These are phyloP conservation scores for Knipowitschia caucasica DNA, from an alignment of 2,797 vertebrate genomes.

Conservation along the genomic window DNA sequence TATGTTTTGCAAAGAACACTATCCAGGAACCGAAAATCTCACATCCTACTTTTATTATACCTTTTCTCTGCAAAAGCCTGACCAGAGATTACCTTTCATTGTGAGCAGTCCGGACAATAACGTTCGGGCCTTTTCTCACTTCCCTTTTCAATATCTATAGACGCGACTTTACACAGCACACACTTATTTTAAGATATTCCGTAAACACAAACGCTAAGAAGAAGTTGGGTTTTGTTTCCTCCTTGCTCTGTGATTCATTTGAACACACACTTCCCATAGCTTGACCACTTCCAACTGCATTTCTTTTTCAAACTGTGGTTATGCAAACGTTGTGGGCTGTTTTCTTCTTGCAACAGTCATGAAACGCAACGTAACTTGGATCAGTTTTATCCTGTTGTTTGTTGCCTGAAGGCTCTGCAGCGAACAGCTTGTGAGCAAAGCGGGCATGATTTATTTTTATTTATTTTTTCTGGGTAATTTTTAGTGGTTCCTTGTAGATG, in stretches of 20 bases:
- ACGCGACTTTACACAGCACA: slow-evolving; percentile 10
- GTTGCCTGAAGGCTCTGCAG: slow-evolving; percentile 3
- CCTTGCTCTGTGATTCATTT: neutral
- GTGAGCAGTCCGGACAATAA: too few species aligned
- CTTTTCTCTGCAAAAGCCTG: too few species aligned
- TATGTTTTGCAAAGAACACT: too few species aligned
- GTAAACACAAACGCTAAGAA: neutral
- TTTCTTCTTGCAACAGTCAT: neutral
- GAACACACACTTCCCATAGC: neutral
- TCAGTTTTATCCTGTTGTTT: neutral
- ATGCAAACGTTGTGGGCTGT: slow-evolving; percentile 3
- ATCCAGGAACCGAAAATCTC: too few species aligned
- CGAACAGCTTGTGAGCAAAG: slow-evolving; percentile 11
- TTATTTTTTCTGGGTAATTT: too few species aligned
- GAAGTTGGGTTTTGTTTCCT: neutral
- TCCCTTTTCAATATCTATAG: slow-evolving; percentile 25
- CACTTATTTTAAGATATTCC: slow-evolving; percentile 2
- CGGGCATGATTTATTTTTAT: too few species aligned
- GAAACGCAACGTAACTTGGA: neutral
- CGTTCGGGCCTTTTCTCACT: slow-evolving; percentile 29
- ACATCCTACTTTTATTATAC: too few species aligned
- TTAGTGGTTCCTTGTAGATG: too few species aligned
- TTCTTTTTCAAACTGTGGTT: neutral
- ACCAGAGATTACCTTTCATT: too few species aligned
- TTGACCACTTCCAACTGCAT: neutral